Conservation (phyloP, 2,113 vertebrate genomes). For the Galemys pyrenaicus region DNA sequence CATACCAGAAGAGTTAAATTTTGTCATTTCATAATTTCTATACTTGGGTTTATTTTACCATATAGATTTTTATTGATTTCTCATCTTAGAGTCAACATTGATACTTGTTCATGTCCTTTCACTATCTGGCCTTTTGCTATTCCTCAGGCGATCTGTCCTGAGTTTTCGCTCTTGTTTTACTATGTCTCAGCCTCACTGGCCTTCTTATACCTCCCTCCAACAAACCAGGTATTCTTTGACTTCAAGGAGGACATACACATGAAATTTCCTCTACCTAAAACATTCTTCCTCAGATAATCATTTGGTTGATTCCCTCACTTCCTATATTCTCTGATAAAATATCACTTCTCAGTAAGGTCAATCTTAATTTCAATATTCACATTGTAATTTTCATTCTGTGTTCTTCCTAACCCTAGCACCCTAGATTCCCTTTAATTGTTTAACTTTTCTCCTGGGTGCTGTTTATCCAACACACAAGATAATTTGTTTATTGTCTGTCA, state of each 20-base stretch:
- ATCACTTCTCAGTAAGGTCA: background rate
- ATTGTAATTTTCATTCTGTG: background rate
- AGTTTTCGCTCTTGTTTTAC: fast-evolving
- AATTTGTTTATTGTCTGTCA: background rate
- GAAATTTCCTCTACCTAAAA: background rate
- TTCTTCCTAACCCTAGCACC: background rate
- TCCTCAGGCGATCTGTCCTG: background rate
- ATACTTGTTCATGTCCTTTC: background rate
- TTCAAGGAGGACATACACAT: background rate
- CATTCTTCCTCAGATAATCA: background rate
- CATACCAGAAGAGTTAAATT: background rate
- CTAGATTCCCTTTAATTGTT: background rate
- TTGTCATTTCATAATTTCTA: background rate
- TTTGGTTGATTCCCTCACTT: background rate
- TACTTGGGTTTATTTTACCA: background rate
- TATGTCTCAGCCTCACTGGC: background rate
- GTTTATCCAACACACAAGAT: background rate
- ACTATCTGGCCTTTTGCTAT: background rate
- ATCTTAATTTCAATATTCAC: background rate
- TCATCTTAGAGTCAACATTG: background rate
- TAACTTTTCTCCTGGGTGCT: background rate
- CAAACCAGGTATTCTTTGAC: background rate
- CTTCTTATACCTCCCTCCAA: background rate
- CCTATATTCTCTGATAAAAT: background rate
- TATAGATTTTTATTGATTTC: background rate